Conservation (phyloP, 1,140 invertebrate species). For the Mizuhopecten yessoensis region DNA sequence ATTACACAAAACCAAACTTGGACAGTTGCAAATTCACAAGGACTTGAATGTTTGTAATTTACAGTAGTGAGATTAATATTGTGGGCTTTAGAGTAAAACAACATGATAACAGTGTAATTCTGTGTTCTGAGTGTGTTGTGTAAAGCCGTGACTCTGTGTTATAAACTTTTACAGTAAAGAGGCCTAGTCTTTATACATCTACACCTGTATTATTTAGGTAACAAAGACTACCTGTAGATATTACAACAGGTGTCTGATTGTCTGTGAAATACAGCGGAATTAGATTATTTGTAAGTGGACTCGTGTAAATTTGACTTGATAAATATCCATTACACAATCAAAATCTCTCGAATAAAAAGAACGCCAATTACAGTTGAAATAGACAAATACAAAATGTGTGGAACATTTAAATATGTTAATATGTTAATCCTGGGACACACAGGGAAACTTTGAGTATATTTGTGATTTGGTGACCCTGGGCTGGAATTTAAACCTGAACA, state of each 20-base stretch:
- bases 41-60: background rate
- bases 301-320: background rate
- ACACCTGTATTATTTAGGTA: background rate
- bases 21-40: background rate
- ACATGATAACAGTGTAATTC: too few species aligned
- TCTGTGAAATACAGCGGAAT: background rate
- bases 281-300: background rate
- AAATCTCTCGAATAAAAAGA: background rate
- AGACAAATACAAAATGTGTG: background rate
- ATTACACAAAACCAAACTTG: background rate
- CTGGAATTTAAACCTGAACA: background rate
- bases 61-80: background rate
- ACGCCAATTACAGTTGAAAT: background rate
- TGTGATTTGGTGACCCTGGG: background rate
- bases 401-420: conserved; percentile 5
- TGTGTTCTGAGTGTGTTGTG: too few species aligned
- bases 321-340: conserved; percentile 16
- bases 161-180: background rate
- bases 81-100: too few species aligned
- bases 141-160: too few species aligned
- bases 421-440: background rate
- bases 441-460: background rate
- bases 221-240: background rate
- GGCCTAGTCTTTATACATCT: too few species aligned
- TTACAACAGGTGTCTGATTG: background rate